Percentiles rank a stretch among this genome's conserved stretches.
Conservation (phyloP, 1,140 invertebrate genomes). For the Magallana ariakensis region DNA sequence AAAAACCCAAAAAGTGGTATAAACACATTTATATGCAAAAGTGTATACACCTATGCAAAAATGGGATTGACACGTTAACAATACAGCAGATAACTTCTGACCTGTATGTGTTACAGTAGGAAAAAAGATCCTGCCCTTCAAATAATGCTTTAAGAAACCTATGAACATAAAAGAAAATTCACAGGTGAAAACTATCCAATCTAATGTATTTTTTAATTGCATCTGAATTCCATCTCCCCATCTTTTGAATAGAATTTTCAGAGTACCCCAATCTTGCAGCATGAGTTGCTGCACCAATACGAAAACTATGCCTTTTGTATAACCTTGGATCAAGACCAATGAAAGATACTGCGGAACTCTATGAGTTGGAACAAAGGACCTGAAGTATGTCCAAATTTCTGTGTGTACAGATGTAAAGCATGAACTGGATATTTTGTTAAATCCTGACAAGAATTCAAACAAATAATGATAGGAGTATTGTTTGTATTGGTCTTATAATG, state of each 20-base stretch:
- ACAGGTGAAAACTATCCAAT: not conserved
- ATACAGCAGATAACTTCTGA: not conserved
- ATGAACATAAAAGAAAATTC: not conserved
- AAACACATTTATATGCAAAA: too few relatives aligned
- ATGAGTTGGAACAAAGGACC: not conserved
- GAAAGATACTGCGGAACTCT: not conserved
- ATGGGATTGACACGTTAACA: accelerated
- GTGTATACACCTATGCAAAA: too few relatives aligned
- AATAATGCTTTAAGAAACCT: not conserved
- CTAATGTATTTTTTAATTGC: not conserved
- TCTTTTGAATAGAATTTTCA: not conserved
- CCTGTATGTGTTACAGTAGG: too few relatives aligned
- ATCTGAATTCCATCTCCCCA: not conserved
- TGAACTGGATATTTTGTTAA: not conserved
- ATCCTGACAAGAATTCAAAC: not conserved
- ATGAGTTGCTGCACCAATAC: not conserved
- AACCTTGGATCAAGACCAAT: not conserved
- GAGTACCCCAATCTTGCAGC: not conserved
- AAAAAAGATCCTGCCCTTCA: not conserved
- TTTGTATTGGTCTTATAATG: too few relatives aligned
- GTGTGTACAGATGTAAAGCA: not conserved
- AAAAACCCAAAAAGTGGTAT: too few relatives aligned
- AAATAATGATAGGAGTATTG: too few relatives aligned
- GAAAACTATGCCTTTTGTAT: not conserved
- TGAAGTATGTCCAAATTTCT: not conserved